Base-by-base conservation (phyloP, 2,113 vertebrate species). In the Eurystomus gularis region DNA sequence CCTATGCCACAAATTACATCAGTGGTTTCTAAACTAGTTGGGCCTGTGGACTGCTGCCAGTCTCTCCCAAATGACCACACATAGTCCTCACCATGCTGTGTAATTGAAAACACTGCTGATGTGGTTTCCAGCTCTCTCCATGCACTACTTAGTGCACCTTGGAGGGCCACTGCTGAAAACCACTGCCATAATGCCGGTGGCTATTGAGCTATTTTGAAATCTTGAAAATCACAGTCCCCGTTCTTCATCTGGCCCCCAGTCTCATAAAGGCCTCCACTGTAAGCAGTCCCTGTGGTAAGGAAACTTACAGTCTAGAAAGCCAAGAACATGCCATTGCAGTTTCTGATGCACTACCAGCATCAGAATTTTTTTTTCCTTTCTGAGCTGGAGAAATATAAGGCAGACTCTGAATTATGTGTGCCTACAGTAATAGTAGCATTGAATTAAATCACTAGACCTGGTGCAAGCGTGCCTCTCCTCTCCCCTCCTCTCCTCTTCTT, bases 141-240 rank as follows among this genome's bases (percentile, higher is more conserved):
- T 54, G 79, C 55, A 49, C 5, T 77, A 2, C n/a, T 92, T 16
- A 35, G 31, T 49, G 54, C 31, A 37, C 17, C 54, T 72, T 8
- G 25, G 62, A 66, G 62, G 35, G 28, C 49, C 58, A 20, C 28
- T 49, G 57, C 16, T 61, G 49, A 65, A 70, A 88, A 35, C 6
- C 40, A 57, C 26, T 1, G 0, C 24, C 12, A 3, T 14, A 72
- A 52, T 0, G 1, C 70, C 3, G 1, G 23, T 48, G 87, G 16
- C 10, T 57, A 24, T 24, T 31, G 33, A 75, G 21, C 10, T 62
- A 3, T 16, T 86, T 73, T 70, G 46, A 65, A 70, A 51, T 42
- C 46, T 70, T 58, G 29, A 60, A 62, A 86, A 51, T 71, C 46
- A 48, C 2, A 13, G 42, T 26, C 37, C 5, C 17, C 40, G 15